Evolutionary conservation across 2,113 vertebrate species (phyloP), one percentile per base, ranked within the genome.

Genomic region (Arenaria interpres): DNA sequence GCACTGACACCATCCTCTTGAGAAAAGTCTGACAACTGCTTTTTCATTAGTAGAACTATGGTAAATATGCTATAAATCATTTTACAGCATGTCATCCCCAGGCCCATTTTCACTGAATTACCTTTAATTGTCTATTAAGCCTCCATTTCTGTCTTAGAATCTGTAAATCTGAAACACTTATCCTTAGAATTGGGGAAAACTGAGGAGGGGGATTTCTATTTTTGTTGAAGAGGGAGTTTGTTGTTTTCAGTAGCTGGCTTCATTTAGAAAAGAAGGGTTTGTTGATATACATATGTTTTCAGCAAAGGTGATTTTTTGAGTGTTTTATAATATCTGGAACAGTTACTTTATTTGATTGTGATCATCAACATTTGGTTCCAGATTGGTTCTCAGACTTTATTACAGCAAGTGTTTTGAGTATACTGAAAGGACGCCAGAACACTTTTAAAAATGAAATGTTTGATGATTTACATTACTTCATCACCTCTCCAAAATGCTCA

Each of bases 11-110:
- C 81, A 74, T 94, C 94, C 97, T 97, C 97, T 35, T 93, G 97
- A 97, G 98, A 96, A 92, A 94, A 86, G 78, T 77, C 93, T 96
- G 95, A 98, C 97, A 98, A 97, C 97, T 97, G 96, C 96, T 97
- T 98, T 98, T 98, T 98, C 97, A 98, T 98, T 98, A 98, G 82
- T 92, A 89, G 84, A 93, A 97, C 93, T 92, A 75, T 41, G 85
- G 94, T 89, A 97, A 96, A 96, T 97, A 96, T 39, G 33, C 88
- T 97, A 97, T 98, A 97, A 98, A 97, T 98, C 97, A 98, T 96
- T 97, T 95, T 89, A 89, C 69, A 81, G 69, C 86, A 24, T 97
- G 86, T 94, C 97, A 94, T 98, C 77, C 56, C 62, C 46, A 66
- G 95, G 66, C 48, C 62, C 35, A 21, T 95, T 98, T 97, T 90